phyloP scores from a whole-genome alignment of 2,113 vertebrate species.

The Pampusana beccarii region DNA sequence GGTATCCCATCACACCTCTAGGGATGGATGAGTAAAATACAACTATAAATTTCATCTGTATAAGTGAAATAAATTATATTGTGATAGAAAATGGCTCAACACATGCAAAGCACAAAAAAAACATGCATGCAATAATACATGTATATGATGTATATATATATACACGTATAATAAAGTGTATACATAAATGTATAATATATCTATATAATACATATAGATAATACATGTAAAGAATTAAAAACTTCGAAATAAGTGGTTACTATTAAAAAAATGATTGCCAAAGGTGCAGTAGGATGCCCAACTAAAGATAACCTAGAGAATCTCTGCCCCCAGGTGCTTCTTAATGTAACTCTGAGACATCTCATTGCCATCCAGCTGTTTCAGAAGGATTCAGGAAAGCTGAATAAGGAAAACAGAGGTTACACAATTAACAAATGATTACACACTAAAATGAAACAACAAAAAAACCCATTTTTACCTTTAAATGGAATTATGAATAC shows the following conservation, averaged over 20 bases:
- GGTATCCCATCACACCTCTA: not conserved
- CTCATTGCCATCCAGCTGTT: not conserved
- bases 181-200: not conserved
- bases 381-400: not conserved
- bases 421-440: not conserved
- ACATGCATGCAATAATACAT: not conserved
- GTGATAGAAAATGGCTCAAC: not conserved
- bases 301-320: not conserved
- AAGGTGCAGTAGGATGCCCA: not conserved
- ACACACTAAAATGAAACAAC: not conserved
- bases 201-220: not conserved
- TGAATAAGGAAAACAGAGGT: not conserved
- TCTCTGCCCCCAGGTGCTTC: not conserved
- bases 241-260: not conserved
- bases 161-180: not conserved
- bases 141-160: not conserved
- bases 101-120: not conserved
- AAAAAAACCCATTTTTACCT: not conserved
- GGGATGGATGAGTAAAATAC: not conserved
- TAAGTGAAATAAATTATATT: not conserved
- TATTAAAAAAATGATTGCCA: not conserved
- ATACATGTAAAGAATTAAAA: not conserved
- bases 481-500: not conserved
- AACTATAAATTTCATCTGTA: not conserved
- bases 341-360: not conserved